Evolutionary conservation across 2,797 vertebrate genomes (phyloP).

Genomic region (Dromococcyx pavoninus): DNA sequence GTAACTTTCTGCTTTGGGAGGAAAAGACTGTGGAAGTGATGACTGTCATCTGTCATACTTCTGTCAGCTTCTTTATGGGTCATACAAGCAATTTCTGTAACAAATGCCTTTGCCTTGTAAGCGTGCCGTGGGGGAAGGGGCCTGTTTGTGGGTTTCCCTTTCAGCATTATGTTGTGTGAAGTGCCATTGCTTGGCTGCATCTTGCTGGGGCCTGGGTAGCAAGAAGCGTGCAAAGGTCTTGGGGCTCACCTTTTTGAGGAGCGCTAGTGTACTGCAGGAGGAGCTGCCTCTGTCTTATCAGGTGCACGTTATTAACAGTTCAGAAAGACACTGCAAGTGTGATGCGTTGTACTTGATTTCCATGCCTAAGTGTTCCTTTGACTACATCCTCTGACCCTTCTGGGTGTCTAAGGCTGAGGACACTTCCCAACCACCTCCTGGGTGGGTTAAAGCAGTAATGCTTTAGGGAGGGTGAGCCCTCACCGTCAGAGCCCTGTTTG

Average conservation of each 20-base stretch:
- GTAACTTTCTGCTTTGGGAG: background rate
- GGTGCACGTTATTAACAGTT: background rate
- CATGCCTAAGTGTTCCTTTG: background rate
- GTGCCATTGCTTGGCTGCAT: background rate
- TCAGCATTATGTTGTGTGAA: background rate
- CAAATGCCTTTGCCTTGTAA: background rate
- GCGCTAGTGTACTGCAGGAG: accelerated
- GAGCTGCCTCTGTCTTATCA: background rate
- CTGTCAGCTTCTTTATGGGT: background rate
- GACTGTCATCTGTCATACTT: background rate
- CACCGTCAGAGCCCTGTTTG: background rate
- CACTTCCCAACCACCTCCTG: background rate
- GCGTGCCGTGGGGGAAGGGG: background rate
- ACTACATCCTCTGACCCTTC: accelerated
- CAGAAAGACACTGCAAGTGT: background rate
- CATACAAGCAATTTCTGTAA: background rate
- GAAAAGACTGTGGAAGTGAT: background rate
- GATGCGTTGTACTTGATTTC: background rate
- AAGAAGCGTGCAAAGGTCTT: background rate
- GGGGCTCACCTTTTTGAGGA: background rate
- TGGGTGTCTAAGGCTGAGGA: background rate
- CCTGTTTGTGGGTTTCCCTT: background rate
- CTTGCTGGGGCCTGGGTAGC: background rate
- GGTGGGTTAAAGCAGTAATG: background rate
- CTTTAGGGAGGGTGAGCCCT: background rate